Base-by-base conservation (phyloP, 2,113 vertebrate species). In the Enhydra lutris region DNA sequence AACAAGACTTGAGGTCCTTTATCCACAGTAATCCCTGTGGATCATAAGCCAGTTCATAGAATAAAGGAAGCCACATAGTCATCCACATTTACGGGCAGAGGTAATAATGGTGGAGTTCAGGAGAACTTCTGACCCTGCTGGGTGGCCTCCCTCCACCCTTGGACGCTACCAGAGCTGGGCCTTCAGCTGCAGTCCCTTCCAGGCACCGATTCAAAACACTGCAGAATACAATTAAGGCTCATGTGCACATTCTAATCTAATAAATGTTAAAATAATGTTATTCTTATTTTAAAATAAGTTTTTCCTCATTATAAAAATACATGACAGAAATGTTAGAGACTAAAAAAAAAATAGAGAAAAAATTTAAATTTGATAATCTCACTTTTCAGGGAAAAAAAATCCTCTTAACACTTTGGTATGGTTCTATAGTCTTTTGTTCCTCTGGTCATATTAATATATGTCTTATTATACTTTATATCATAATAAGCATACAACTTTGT, bases 31-130 rank as follows among this genome's bases (percentile, higher is more conserved):
- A 87, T 71, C 47, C 91, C 85, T 57, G 24, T 39, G 91, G 74
- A 55, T 84, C 83, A 79, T 74, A 31, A 86, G 26, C 91, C 45
- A 11, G 89, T 74, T 90, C 65, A 71, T 74, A 74, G 95, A 80
- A 89, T 71, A 34, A 83, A 88, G 83, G 55, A 90, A 65, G 55
- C 39, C 45, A 45, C 39, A 23, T 65, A 24, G 59, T 45, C 1
- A 0, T 36, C 59, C n/a, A 6, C 50, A 7, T 63, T 65, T 47
- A 83, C 34, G 65, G 91, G 82, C 79, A 73, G 34, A 47, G 71
- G 65, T 59, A 78, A 20, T 21, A 34, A 71, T 73, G 7, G 0
- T 26, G 20, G 67, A 9, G 9, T 39, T 61, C 39, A 24, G 67
- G 79, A 86, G 79, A 81, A 39, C 18, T 69, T 63, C 34, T 24